These are phyloP conservation scores for Clangula hyemalis DNA, from an alignment of 2,797 vertebrate genomes.

Conservation along the genomic window DNA sequence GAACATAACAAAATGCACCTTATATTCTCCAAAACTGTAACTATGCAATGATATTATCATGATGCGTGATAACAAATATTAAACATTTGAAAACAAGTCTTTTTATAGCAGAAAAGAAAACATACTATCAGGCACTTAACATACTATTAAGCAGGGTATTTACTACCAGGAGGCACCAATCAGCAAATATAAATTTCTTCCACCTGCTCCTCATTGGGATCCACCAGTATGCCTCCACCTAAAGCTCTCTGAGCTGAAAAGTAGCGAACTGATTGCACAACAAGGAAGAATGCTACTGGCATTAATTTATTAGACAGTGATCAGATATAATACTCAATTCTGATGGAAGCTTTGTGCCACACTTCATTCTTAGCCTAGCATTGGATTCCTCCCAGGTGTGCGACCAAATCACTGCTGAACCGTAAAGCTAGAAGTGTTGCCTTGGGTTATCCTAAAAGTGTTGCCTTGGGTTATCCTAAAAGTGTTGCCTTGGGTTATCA, in stretches of 20 bases:
- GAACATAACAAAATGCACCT: neutral
- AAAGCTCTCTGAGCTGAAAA: neutral
- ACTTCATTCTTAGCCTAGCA: neutral
- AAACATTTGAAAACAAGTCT: neutral
- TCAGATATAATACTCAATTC: neutral
- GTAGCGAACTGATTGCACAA: rapidly evolving
- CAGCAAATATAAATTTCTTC: neutral
- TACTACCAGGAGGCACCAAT: neutral
- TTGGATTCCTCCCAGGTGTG: neutral
- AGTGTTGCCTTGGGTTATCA: constrained; percentile 58
- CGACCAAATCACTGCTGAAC: neutral
- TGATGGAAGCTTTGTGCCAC: neutral
- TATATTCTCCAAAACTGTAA: neutral
- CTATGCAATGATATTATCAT: neutral
- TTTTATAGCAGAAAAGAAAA: constrained; percentile 23
- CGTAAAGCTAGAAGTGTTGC: constrained; percentile 20
- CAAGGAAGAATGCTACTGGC: neutral
- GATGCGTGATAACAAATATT: neutral
- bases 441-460: constrained; percentile 36
- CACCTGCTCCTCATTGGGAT: neutral
- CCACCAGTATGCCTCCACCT: neutral
- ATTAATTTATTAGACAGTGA: neutral
- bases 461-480: constrained; percentile 36
- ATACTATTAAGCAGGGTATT: neutral
- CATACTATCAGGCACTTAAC: neutral